Evolutionary conservation across 2,797 vertebrate species (phyloP), one percentile per base, ranked within the genome.

Genomic region (Gobionotothen gibberifrons): DNA sequence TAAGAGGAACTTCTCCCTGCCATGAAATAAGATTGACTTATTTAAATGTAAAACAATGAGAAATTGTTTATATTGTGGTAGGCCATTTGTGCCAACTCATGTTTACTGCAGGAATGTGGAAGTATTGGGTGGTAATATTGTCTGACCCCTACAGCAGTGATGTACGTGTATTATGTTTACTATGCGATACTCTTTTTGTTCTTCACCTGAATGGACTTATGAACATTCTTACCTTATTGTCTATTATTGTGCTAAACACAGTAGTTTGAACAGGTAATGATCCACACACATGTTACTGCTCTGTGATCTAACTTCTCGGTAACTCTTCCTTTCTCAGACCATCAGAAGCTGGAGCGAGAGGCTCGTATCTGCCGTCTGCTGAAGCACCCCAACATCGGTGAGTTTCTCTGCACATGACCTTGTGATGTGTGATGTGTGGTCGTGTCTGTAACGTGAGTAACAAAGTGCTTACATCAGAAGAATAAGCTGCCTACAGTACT

Each of bases 261-360:
- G 4, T 9, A 21, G 19, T 55, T 49, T 19, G 32, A 61, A 16
- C 13, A 6, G 8, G 3, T 71, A 16, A 16, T 29, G 12, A 21
- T n/a, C 10, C 51, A 36, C 1, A 40, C 57, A 65, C 12, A 5
- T 3, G 21, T 44, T 46, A 1, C 40, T 40, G 14, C 51, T 54
- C 2, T 48, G 17, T 63, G 9, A 42, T 46, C 51, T 21, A 43
- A 43, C 66, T 55, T 7, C 1, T 60, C 56, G 62, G 16, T 13
- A 14, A 47, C 14, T 54, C 55, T 80, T 81, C 71, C 73, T 17
- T 72, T 67, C 42, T 63, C 86, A 92, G 90, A 93, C 74, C 89
- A 93, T 73, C 92, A 93, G 87, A 93, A 93, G 80, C 89, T 93
- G 5, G 92, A 93, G 77, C 82, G 92, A 72, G 92, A 93, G 79